A percentile compares a stretch with the other conserved stretches of the same genome.
Conservation (phyloP, 2,113 vertebrate species). For the Sinocyclocheilus rhinocerous region DNA sequence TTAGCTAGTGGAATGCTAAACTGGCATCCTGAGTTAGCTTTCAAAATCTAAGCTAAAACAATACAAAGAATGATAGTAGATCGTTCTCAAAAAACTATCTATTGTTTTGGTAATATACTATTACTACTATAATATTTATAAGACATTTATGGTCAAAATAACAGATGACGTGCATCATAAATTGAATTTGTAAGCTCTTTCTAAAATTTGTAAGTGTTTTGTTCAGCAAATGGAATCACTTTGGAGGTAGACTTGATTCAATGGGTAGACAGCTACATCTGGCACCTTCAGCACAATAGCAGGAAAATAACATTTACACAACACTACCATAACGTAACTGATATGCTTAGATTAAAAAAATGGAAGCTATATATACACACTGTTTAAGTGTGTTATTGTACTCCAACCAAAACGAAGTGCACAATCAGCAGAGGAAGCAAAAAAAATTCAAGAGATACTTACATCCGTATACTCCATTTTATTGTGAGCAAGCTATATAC, state of each 20-base stretch:
- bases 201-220: not conserved
- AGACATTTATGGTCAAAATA: not conserved
- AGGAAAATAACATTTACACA: constrained; percentile 36
- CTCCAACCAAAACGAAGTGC: not conserved
- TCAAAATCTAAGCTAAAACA: not conserved
- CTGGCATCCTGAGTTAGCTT: not conserved
- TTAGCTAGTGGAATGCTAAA: not conserved
- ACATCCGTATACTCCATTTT: constrained; percentile 40
- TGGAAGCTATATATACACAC: not conserved
- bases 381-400: not conserved
- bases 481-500: constrained; percentile 55
- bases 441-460: not conserved
- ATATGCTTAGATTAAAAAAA: constrained; percentile 1
- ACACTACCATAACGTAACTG: not conserved
- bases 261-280: not conserved
- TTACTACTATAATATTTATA: not conserved
- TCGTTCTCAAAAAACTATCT: not conserved
- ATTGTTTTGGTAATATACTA: not conserved
- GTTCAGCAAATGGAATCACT: not conserved
- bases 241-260: not conserved
- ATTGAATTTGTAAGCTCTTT: not conserved
- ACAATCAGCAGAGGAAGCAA: not conserved
- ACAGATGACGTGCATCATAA: not conserved
- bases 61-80: too few relatives aligned
- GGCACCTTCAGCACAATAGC: constrained; percentile 5